phyloP scores from a whole-genome alignment of 2,888 invertebrate species.

The Papilio protenor region DNA sequence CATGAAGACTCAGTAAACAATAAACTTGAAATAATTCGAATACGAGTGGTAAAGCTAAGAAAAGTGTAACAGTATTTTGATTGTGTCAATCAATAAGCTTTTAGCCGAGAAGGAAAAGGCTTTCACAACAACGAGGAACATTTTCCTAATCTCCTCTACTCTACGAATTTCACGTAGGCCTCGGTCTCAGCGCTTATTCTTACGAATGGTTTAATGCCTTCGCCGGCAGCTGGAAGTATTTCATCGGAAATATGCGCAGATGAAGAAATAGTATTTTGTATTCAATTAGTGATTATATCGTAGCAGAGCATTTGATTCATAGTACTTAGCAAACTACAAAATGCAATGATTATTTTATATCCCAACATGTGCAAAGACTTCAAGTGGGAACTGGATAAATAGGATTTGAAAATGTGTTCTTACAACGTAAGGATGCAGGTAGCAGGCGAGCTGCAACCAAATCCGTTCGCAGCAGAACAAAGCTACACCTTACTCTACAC shows the following conservation, averaged over 20 bases:
- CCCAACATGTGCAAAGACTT: background rate
- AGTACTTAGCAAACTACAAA: background rate
- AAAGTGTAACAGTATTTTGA: conserved; percentile 4
- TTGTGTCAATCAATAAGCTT: conserved; percentile 14
- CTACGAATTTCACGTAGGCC: conserved; percentile 35
- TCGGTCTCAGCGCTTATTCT: conserved; percentile 10
- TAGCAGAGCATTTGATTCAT: too few relatives aligned
- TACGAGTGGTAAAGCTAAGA: background rate
- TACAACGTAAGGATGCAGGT: conserved; percentile 16
- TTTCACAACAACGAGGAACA: background rate
- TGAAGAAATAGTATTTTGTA: background rate
- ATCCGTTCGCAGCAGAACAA: conserved; percentile 31
- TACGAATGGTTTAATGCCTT: conserved; percentile 4
- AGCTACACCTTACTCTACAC: conserved; percentile 13
- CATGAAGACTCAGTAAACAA: too few relatives aligned
- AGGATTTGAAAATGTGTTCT: background rate
- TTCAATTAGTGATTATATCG: background rate
- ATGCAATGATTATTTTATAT: background rate
- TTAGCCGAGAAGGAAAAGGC: conserved; percentile 13
- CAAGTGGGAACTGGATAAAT: background rate
- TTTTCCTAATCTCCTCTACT: conserved; percentile 26
- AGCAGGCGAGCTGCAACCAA: conserved; percentile 2
- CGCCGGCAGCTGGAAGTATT: background rate
- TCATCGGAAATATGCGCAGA: background rate
- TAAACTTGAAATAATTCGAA: background rate